phyloP scores from a whole-genome alignment of 2,113 vertebrate genomes.

The Paraplagusia blochii region DNA sequence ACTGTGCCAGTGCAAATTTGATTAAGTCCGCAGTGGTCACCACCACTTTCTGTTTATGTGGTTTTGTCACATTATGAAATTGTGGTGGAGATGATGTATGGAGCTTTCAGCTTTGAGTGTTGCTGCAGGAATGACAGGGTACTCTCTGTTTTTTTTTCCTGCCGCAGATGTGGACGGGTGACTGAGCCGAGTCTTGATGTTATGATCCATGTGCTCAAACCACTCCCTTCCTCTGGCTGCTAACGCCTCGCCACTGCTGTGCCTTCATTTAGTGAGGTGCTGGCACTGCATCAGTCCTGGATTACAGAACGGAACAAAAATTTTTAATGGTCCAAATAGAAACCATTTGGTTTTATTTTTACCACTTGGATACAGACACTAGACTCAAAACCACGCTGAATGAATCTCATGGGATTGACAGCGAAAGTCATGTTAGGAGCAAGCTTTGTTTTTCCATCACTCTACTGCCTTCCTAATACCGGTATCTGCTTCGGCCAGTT shows the following conservation, averaged over 20 bases:
- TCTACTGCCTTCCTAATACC: too few relatives aligned
- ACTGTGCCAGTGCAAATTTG: conserved; percentile 6
- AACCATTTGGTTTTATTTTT: conserved; percentile 50
- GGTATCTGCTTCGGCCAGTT: too few relatives aligned
- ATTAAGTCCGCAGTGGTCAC: conserved; percentile 9
- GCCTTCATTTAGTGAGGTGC: conserved; percentile 37
- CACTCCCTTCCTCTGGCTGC: conserved; percentile 42
- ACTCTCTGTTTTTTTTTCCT: conserved; percentile 28
- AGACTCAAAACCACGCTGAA: conserved; percentile 1
- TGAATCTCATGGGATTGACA: conserved; percentile 22
- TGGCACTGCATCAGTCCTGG: conserved; percentile 48
- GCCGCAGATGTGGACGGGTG: conserved; percentile 38
- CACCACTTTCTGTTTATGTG: conserved; percentile 60
- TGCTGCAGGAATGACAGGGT: background rate
- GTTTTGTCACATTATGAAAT: conserved; percentile 76
- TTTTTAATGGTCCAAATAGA: conserved; percentile 40
- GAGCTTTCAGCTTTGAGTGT: conserved; percentile 8
- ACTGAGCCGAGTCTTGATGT: conserved; percentile 38
- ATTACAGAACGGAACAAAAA: conserved; percentile 45
- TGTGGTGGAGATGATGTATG: conserved; percentile 26
- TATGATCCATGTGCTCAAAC: conserved; percentile 39
- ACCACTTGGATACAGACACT: conserved; percentile 26
- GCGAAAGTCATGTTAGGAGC: conserved; percentile 14
- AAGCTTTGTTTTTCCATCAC: background rate
- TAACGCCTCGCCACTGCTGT: conserved; percentile 2